phyloP scores from a whole-genome alignment of 2,888 invertebrate genomes.

The Lasioglossum oenotherae region DNA sequence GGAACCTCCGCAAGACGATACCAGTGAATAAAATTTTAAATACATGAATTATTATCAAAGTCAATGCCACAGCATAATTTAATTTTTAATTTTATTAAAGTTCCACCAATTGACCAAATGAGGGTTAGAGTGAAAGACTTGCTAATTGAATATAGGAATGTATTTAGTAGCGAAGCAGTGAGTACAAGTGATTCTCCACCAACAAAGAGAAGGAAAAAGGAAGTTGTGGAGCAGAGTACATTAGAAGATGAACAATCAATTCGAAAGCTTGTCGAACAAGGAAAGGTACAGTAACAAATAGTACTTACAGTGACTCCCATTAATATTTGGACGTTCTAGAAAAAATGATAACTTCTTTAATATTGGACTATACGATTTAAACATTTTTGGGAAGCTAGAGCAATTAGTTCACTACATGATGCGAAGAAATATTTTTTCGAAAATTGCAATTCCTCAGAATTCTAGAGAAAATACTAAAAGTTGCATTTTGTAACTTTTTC shows the following conservation, averaged over 20 bases:
- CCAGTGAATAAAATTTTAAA: constrained; percentile 58
- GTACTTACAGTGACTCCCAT: too few species aligned
- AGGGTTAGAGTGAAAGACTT: constrained; percentile 23
- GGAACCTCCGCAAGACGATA: constrained; percentile 48
- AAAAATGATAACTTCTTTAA: too few species aligned
- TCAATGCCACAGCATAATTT: background rate
- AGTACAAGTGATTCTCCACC: background rate
- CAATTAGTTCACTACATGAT: too few species aligned
- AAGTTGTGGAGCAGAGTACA: background rate
- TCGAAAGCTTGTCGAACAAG: constrained; percentile 15
- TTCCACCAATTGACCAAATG: constrained; percentile 32
- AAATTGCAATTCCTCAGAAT: too few species aligned
- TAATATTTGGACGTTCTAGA: too few species aligned
- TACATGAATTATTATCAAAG: background rate
- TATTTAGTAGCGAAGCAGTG: constrained; percentile 24
- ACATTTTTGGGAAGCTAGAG: too few species aligned
- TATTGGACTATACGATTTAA: too few species aligned
- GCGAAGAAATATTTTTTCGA: too few species aligned
- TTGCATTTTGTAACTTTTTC: too few species aligned
- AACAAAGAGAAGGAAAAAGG: constrained; percentile 25
- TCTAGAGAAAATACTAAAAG: too few species aligned
- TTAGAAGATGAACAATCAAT: constrained; percentile 9
- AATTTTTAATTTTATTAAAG: constrained; percentile 35
- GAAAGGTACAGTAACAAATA: constrained; percentile 24
- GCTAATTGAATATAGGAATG: constrained; percentile 30